Evolutionary conservation across 2,113 vertebrate genomes (phyloP).

Genomic region (Prinia subflava): DNA sequence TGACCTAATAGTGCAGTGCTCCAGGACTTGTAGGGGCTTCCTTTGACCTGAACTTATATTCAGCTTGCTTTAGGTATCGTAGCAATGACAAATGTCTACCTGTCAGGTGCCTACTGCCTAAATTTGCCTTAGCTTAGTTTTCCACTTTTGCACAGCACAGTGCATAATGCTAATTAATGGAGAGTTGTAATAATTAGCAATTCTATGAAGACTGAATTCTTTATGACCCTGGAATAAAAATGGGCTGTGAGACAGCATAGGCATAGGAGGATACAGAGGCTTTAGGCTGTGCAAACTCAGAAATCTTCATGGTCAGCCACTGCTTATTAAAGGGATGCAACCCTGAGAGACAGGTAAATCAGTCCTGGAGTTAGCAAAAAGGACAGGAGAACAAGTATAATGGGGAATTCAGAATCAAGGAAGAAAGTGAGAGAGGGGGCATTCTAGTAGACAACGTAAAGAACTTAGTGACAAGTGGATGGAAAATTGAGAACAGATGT

Average conservation of each 20-base stretch:
- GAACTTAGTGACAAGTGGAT: not conserved
- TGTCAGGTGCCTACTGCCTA: not conserved
- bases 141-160: not conserved
- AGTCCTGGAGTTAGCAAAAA: not conserved
- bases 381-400: not conserved
- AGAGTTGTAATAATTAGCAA: not conserved
- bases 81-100: not conserved
- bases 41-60: not conserved
- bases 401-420: not conserved
- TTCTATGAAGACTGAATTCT: not conserved
- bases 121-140: not conserved
- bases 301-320: not conserved
- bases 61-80: not conserved
- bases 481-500: not conserved
- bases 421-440: not conserved
- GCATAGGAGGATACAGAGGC: not conserved
- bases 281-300: not conserved
- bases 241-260: not conserved
- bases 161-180: not conserved
- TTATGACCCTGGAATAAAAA: not conserved
- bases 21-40: not conserved
- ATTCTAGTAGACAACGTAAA: not conserved
- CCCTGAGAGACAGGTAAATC: not conserved
- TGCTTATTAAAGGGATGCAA: not conserved
- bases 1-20: not conserved